Evolutionary conservation across 2,888 invertebrate genomes (phyloP).

Genomic region (Eupsilia transversa): DNA sequence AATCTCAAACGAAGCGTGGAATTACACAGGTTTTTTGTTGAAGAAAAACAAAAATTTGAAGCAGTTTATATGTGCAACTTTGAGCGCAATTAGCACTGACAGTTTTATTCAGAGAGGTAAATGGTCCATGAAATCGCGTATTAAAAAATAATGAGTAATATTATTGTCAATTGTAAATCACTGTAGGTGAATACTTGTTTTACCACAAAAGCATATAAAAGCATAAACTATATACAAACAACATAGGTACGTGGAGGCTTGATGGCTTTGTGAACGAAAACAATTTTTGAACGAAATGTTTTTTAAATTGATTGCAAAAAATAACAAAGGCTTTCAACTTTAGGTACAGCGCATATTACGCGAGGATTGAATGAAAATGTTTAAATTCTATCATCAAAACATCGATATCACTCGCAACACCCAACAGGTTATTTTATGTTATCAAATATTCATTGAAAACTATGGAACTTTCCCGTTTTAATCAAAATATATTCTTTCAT

Average conservation of each 20-base stretch:
- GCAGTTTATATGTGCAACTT: neutral
- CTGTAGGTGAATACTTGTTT: neutral
- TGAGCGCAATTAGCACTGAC: neutral
- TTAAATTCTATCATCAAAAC: neutral
- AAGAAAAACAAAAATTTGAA: neutral
- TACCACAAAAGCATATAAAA: neutral
- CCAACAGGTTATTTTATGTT: neutral
- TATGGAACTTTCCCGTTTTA: neutral
- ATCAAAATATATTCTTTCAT: neutral
- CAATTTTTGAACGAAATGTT: neutral
- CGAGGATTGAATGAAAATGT: neutral
- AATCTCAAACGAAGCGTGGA: neutral
- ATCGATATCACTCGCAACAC: neutral
- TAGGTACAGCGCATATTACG: neutral
- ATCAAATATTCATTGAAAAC: slow-evolving; percentile 3
- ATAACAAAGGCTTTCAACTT: neutral
- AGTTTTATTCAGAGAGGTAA: neutral
- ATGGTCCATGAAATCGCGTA: neutral
- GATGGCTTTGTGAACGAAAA: neutral
- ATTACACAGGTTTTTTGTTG: neutral
- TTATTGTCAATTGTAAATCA: neutral
- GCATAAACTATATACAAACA: neutral
- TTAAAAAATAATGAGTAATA: neutral
- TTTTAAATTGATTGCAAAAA: neutral
- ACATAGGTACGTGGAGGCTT: neutral